These are phyloP conservation scores for Mythimna albipuncta DNA, from an alignment of 2,888 invertebrate species.

Conservation along the genomic window DNA sequence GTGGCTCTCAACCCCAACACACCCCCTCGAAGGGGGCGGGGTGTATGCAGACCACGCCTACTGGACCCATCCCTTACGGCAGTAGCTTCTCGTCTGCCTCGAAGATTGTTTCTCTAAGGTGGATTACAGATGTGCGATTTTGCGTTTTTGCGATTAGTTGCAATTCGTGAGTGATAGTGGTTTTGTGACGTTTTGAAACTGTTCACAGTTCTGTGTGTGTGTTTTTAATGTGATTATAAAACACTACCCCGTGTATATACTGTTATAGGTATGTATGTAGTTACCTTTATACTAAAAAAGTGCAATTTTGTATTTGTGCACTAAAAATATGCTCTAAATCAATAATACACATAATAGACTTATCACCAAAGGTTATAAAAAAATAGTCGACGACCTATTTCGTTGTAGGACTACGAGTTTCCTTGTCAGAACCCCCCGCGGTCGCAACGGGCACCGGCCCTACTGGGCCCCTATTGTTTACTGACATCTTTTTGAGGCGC, in stretches of 20 bases:
- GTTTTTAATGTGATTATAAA: neutral
- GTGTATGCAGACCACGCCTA: slow-evolving; percentile 42
- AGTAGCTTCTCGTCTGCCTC: slow-evolving; percentile 34
- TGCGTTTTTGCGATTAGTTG: slow-evolving; percentile 36
- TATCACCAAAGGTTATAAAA: no score
- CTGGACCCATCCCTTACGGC: slow-evolving; percentile 24
- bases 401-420: no score
- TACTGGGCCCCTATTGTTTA: no score
- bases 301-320: no score
- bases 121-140: slow-evolving; percentile 1
- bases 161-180: slow-evolving; percentile 19
- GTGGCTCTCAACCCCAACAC: slow-evolving; percentile 35
- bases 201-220: neutral
- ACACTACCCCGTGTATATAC: no score
- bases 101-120: slow-evolving; percentile 39
- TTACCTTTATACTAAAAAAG: neutral
- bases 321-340: no score
- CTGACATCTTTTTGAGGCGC: no score
- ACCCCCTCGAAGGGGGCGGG: slow-evolving; percentile 36
- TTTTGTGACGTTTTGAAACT: neutral
- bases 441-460: no score
- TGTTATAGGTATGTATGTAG: neutral
- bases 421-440: no score
- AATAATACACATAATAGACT: no score
- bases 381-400: no score